Evolutionary conservation across 2,113 vertebrate species (phyloP).

Genomic region (Zosterops lateralis): DNA sequence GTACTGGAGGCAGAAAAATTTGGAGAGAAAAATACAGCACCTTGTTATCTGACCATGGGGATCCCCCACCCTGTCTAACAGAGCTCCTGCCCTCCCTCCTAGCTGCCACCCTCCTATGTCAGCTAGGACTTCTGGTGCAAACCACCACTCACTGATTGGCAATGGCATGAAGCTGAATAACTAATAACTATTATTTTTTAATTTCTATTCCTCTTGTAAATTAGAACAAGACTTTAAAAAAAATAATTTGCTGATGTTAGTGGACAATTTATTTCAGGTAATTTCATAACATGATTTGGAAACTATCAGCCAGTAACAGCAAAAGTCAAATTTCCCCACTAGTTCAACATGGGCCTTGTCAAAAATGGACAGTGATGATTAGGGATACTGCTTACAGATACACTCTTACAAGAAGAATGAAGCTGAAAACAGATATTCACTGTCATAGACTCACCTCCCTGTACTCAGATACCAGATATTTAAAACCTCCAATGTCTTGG

Average conservation of each 20-base stretch:
- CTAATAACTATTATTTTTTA: background rate
- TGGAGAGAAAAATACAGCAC: background rate
- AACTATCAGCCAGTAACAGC: background rate
- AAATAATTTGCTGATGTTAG: background rate
- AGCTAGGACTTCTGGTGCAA: background rate
- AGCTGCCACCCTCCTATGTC: background rate
- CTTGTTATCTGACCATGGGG: background rate
- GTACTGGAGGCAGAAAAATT: background rate
- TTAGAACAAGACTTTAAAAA: background rate
- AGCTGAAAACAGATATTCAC: background rate
- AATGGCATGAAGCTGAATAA: background rate
- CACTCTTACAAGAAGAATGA: background rate
- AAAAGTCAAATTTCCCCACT: background rate
- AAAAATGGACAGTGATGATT: background rate
- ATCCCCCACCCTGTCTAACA: background rate
- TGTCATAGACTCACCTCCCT: background rate
- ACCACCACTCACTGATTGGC: background rate
- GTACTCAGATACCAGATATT: background rate
- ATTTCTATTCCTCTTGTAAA: background rate
- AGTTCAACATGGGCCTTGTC: background rate
- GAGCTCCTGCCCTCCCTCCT: background rate
- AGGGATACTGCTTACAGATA: background rate
- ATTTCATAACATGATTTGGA: background rate
- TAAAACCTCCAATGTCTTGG: background rate
- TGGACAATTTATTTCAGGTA: background rate